Percentiles rank a stretch among this genome's conserved stretches.
Evolutionary conservation across 2,113 vertebrate genomes (phyloP).

Genomic region (Hiodon alosoides): DNA sequence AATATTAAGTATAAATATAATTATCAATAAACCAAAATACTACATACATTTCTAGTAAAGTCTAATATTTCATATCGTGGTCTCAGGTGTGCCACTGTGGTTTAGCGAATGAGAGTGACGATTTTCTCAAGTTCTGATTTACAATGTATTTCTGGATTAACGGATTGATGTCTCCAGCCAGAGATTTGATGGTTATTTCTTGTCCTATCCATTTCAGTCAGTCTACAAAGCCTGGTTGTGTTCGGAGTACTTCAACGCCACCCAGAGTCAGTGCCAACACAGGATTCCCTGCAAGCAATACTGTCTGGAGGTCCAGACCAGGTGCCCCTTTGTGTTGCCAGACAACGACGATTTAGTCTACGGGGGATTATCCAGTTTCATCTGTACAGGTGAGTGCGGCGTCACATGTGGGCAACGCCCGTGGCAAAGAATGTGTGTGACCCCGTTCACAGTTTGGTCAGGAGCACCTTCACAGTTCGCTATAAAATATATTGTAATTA

Average conservation of each 20-base stretch:
- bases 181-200: background rate
- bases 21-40: too few relatives aligned
- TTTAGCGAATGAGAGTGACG: too few relatives aligned
- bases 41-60: too few relatives aligned
- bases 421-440: background rate
- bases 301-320: conserved; percentile 80
- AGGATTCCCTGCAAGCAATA: conserved; percentile 85
- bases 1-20: too few relatives aligned
- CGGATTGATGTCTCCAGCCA: background rate
- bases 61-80: too few relatives aligned
- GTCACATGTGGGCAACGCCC: background rate
- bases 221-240: conserved; percentile 89
- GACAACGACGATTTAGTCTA: conserved; percentile 83
- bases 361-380: conserved; percentile 82
- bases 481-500: too few relatives aligned
- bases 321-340: conserved; percentile 81
- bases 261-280: conserved; percentile 79
- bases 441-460: background rate
- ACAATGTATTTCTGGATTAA: too few relatives aligned
- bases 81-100: too few relatives aligned
- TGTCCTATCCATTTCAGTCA: conserved; percentile 56
- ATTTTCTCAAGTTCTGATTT: too few relatives aligned
- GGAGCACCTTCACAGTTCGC: background rate
- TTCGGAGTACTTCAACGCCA: conserved; percentile 81
- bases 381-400: conserved; percentile 73